Evolutionary conservation across 2,888 invertebrate species (phyloP).

Genomic region (Coenonympha arcania): DNA sequence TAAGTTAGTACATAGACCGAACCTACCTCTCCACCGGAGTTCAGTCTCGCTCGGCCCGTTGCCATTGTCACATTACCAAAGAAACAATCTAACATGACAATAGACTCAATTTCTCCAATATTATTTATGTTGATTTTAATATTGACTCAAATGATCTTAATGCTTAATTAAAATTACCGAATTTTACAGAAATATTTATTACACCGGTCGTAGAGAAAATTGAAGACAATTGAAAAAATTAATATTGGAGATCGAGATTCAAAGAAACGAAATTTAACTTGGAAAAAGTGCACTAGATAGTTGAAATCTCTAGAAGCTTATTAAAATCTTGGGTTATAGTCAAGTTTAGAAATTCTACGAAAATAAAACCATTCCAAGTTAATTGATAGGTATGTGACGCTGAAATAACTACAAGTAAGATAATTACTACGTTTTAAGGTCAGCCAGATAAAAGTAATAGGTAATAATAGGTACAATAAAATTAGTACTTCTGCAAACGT

Average conservation of each 20-base stretch:
- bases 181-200: background rate
- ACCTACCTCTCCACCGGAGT: conserved; percentile 70
- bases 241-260: conserved; percentile 59
- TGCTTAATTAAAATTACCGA: no score
- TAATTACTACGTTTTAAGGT: conserved; percentile 2
- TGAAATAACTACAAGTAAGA: background rate
- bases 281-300: conserved; percentile 26
- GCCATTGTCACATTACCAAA: conserved; percentile 68
- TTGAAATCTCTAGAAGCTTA: conserved; percentile 22
- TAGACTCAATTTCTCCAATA: conserved; percentile 69
- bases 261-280: conserved; percentile 21
- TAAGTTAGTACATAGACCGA: conserved; percentile 51
- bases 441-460: background rate
- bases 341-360: no score
- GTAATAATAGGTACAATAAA: conserved; percentile 11
- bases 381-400: background rate
- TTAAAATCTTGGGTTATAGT: no score
- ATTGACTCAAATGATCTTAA: background rate
- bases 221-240: conserved; percentile 35
- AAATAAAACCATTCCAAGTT: no score
- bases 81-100: conserved; percentile 75
- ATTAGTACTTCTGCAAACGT: conserved; percentile 10
- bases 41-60: conserved; percentile 64
- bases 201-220: background rate
- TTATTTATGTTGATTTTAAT: conserved; percentile 45